Conservation (phyloP, 2,888 invertebrate species). For the Eilema griseolum region DNA sequence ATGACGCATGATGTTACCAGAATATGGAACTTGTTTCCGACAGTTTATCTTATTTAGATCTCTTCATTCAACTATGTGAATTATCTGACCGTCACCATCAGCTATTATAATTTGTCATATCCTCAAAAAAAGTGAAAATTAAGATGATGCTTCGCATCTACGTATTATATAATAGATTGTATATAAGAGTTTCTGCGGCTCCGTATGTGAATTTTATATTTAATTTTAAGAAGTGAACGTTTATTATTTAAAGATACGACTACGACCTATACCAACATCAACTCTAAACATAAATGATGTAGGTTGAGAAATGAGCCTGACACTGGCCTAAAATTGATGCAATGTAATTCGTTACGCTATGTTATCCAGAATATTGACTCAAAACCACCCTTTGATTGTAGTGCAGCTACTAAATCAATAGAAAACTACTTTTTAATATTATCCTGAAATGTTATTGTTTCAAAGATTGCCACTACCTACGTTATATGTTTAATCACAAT, state of each 20-base stretch:
- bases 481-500: constrained; percentile 24
- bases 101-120: too few relatives aligned
- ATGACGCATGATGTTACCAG: too few relatives aligned
- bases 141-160: neutral
- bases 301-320: neutral
- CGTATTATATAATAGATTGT: constrained; percentile 8
- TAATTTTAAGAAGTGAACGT: constrained; percentile 28
- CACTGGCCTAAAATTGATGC: neutral
- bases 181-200: constrained; percentile 6
- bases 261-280: neutral
- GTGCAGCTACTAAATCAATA: neutral
- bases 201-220: constrained; percentile 26
- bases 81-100: neutral
- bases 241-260: constrained; percentile 17
- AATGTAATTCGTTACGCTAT: neutral
- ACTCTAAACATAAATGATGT: neutral
- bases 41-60: too few relatives aligned
- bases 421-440: neutral
- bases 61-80: too few relatives aligned
- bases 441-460: neutral
- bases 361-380: neutral
- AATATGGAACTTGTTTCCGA: neutral
- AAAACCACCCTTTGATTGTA: neutral
- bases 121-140: neutral
- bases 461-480: neutral